Base-by-base conservation (phyloP, 2,113 vertebrate genomes). In the Esox niger region DNA sequence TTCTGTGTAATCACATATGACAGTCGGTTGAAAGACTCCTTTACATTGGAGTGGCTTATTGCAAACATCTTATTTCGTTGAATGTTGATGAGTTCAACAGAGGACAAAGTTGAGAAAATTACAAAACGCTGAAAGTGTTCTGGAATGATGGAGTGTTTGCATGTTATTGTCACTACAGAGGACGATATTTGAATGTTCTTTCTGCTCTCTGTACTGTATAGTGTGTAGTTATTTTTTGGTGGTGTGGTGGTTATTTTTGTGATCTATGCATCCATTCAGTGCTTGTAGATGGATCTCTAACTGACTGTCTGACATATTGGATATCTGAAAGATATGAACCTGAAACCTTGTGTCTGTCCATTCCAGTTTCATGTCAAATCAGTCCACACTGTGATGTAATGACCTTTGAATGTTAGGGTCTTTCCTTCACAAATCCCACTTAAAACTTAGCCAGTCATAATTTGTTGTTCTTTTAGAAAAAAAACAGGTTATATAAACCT, bases 391-490 rank as follows among this genome's bases (percentile, higher is more conserved):
- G 68, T 60, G 32, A 27, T 13, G 26, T 17, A 2, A 79, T 86
- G 84, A 89, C 87, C 88, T 90, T 88, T 91, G 86, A 87, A 90
- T 85, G 86, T 78, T 88, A 88, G 57, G 25, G 25, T 76, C 84
- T 90, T 83, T 81, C 20, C 9, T 83, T 82, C 75, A 73, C 63
- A 76, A 74, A 49, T 61, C 46, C 60, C 33, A 69, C 74, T n/a
- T 81, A 79, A 81, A 81, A 82, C 82, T 49, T 66, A 57, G 38
- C 79, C 35, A 78, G 13, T 11, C 13, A 56, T n/a, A n/a, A n/a
- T n/a, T n/a, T n/a, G n/a, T n/a, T n/a, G n/a, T n/a, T n/a, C n/a
- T n/a, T n/a, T n/a, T n/a, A n/a, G n/a, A n/a, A n/a, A n/a, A n/a
- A n/a, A n/a, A n/a, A n/a, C n/a, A n/a, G n/a, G n/a, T n/a, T n/a